A percentile compares a stretch with the other conserved stretches of the same genome.
These are phyloP conservation scores for Amblyjoppa proteus DNA, from an alignment of 2,888 invertebrate species.

Conservation along the genomic window DNA sequence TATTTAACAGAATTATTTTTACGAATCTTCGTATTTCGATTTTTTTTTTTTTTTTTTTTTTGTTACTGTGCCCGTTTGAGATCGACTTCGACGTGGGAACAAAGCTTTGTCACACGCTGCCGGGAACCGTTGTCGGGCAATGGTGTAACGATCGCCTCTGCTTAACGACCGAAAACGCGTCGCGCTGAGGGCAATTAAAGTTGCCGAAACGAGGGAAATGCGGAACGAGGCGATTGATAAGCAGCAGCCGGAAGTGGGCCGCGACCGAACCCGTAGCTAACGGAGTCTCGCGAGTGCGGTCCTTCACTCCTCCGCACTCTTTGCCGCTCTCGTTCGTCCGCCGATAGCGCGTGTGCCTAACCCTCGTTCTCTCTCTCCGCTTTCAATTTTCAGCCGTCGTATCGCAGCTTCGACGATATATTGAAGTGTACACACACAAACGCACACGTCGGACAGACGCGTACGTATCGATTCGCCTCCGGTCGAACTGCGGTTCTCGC, in stretches of 20 bases:
- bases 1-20: too few species aligned
- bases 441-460: neutral
- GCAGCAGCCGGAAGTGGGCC: conserved; percentile 81
- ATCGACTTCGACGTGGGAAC: conserved; percentile 40
- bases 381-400: conserved; percentile 55
- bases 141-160: conserved; percentile 9
- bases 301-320: conserved; percentile 40
- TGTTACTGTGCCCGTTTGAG: conserved; percentile 41
- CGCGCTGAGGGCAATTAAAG: conserved; percentile 73
- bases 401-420: conserved; percentile 44
- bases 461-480: conserved; percentile 61
- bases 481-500: conserved; percentile 56
- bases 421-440: conserved; percentile 21
- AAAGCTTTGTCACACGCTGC: conserved; percentile 47
- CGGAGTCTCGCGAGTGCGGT: conserved; percentile 56
- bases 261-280: conserved; percentile 77
- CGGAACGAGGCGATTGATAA: conserved; percentile 83
- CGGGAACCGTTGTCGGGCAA: conserved; percentile 6
- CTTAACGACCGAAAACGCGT: conserved; percentile 56
- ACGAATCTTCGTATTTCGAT: conserved; percentile 19
- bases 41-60: conserved; percentile 42
- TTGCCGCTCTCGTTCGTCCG: conserved; percentile 44
- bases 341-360: conserved; percentile 55
- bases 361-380: conserved; percentile 14
- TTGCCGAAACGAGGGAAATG: conserved; percentile 75